phyloP scores from a whole-genome alignment of 2,113 vertebrate species.

The Cryptomyrus ogoouensis region DNA sequence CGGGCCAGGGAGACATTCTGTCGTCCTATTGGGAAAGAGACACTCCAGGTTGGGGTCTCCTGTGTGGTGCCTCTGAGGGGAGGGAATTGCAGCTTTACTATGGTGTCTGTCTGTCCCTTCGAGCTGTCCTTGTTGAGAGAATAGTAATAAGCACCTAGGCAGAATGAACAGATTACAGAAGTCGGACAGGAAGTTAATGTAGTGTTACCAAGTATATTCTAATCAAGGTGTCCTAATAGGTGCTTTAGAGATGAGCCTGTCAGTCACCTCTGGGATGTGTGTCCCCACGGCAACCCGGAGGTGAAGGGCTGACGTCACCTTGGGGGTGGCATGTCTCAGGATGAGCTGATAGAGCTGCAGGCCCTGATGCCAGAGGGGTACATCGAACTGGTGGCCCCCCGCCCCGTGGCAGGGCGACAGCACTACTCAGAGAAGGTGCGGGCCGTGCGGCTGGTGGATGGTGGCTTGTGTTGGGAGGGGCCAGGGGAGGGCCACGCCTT shows the following conservation, averaged over 20 bases:
- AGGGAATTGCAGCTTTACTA: not conserved
- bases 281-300: not conserved
- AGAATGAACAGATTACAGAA: not conserved
- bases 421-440: conserved; percentile 46
- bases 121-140: not conserved
- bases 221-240: not conserved
- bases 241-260: not conserved
- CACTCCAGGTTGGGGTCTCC: not conserved
- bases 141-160: not conserved
- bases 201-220: not conserved
- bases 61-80: not conserved
- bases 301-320: not conserved
- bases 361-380: conserved; percentile 24
- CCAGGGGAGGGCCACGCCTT: conserved; percentile 73
- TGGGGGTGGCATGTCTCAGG: conserved; percentile 14
- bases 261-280: not conserved
- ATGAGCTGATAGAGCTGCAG: conserved; percentile 46
- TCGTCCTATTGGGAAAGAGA: not conserved
- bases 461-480: conserved; percentile 43
- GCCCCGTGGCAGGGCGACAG: conserved; percentile 58
- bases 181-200: not conserved
- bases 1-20: not conserved
- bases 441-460: conserved; percentile 26
- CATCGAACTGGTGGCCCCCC: conserved; percentile 23
- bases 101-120: not conserved